Evolutionary conservation across 2,113 vertebrate genomes (phyloP), one percentile per base, ranked within the genome.

Genomic region (Hemibagrus wyckioides): DNA sequence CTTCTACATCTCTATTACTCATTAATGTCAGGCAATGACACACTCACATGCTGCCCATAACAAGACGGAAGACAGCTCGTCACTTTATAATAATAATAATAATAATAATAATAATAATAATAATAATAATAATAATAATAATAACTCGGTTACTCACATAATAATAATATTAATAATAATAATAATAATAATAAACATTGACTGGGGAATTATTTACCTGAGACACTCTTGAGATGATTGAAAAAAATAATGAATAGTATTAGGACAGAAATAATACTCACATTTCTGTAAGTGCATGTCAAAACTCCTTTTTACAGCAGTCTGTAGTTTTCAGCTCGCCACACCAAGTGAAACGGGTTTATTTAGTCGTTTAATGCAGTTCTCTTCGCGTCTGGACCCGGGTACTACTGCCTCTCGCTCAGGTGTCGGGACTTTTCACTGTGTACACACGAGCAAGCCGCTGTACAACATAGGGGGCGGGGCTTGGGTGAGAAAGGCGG

Each of bases 241-340:
- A 83, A n/a, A n/a, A n/a, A n/a, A n/a, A n/a, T n/a, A n/a, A n/a
- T n/a, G n/a, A n/a, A n/a, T 30, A 79, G 1, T 59, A 48, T 41
- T 8, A 69, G 6, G 14, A 10, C 39, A 63, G 10, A 48, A 33
- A 33, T 39, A n/a, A n/a, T 69, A 87, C 86, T 87, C 36, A 87
- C 86, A 87, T 87, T 87, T 87, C 86, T 84, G 86, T 75, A 87
- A 48, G 86, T 83, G 86, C 86, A 87, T 87, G 86, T 87, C 86
- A 84, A 63, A 87, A 39, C 82, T 79, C 81, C 71, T 79, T 83
- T 67, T 75, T 19, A 59, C 50, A 41, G 81, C 81, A 83, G 86
- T 67, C 44, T 87, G 36, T 33, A 87, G 71, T 67, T 84, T 54
- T 84, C 86, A 87, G 86, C 81, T 83, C 71, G 39, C 80, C 56